Conservation (phyloP, 2,797 vertebrate species). For the Poecilia velifera region DNA sequence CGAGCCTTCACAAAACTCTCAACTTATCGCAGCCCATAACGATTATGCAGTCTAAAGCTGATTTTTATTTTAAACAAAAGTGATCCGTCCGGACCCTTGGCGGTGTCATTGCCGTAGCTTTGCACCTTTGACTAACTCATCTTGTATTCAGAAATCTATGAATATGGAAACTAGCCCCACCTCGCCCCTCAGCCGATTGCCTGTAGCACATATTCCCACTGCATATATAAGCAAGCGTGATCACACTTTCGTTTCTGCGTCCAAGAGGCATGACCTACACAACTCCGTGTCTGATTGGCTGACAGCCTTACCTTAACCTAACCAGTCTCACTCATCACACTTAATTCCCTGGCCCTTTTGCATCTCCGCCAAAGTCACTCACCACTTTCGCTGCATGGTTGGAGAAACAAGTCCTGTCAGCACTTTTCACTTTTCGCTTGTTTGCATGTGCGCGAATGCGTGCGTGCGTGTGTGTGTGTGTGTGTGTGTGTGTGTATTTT, state of each 20-base stretch:
- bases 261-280: constrained; percentile 5
- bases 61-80: neutral
- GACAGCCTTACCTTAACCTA: constrained; percentile 15
- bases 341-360: constrained; percentile 2
- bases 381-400: neutral
- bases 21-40: neutral
- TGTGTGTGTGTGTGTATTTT: neutral
- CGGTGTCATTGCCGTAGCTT: constrained; percentile 4
- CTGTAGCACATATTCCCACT: neutral
- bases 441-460: neutral
- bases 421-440: neutral
- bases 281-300: constrained; percentile 10
- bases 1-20: neutral
- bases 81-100: neutral
- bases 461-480: neutral
- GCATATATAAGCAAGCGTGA: constrained; percentile 12
- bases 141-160: constrained; percentile 21
- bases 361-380: constrained; percentile 1
- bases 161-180: constrained; percentile 23
- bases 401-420: neutral
- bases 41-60: neutral
- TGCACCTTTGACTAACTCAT: constrained; percentile 18
- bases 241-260: neutral
- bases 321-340: constrained; percentile 11
- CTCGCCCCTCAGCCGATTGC: neutral